Base-by-base conservation (phyloP, 2,888 invertebrate species). In the Ditula angustiorana region DNA sequence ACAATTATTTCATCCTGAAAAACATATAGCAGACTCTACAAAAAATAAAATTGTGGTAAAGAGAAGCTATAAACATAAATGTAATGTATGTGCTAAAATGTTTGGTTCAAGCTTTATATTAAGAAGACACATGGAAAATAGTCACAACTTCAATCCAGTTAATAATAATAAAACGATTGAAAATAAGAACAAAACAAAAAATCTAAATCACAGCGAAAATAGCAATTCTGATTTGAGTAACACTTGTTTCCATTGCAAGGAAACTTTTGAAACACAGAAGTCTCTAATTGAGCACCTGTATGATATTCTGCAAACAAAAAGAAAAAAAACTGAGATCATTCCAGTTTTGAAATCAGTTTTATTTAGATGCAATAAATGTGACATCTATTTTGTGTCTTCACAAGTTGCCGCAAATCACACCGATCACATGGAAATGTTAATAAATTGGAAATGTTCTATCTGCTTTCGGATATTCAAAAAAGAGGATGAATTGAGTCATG, bases 261-360 rank as follows among this genome's bases (percentile, higher is more conserved):
- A 74, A 67, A 16, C 61, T 47, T 90, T 89, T 79, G 47, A 73
- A 55, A 78, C 75, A 37, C 76, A 79, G 56, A 76, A 78, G 69
- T 69, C 70, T 41, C 73, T 90, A 23, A 86, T 89, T 72, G 84
- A 89, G 57, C 90, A 90, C 66, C 77, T 90, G 33, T 90, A 90
- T 70, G 73, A 77, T 56, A 70, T 86, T 61, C 71, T 90, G 23
- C 74, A 83, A 61, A 56, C 74, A 64, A 70, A 69, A 57, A 49
- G 41, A 8, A 57, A 57, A 21, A 50, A 19, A 41, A 16, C 49
- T 30, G 62, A 57, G 24, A 57, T 33, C 2, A 16, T 50, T 16
- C 62, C 63, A 23, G 74, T 79, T 16, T 72, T 80, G 47, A 79
- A 85, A 72, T 80, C 79, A 28, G 73, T 78, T 57, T 56, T 89